Percentiles rank a stretch among this genome's conserved stretches.
Evolutionary conservation across 92 coral and sea anemone genomes (phyloP).

Genomic region (Chrysogorgia sp.): DNA sequence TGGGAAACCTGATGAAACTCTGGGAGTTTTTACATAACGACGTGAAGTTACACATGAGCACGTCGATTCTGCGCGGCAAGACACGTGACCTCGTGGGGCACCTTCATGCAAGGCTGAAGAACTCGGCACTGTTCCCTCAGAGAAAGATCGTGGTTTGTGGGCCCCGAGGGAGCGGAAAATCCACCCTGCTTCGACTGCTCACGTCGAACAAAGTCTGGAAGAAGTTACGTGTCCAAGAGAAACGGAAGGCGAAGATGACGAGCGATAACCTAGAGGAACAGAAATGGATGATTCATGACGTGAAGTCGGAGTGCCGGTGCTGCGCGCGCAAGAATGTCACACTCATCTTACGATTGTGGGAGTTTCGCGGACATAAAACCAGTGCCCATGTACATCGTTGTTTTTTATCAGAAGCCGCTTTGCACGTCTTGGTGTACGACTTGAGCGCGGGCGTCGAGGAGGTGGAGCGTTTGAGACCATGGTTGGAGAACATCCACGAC

Average conservation of each 20-base stretch:
- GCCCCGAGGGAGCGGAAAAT: conserved; percentile 84
- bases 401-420: conserved; percentile 77
- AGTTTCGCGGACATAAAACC: conserved; percentile 73
- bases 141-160: conserved; percentile 88
- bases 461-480: conserved; percentile 76
- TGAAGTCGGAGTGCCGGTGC: conserved; percentile 74
- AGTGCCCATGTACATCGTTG: conserved; percentile 76
- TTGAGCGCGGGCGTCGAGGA: conserved; percentile 82
- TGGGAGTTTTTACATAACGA: conserved; percentile 84
- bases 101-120: conserved; percentile 78
- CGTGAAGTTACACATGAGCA: conserved; percentile 77
- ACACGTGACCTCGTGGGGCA: conserved; percentile 87
- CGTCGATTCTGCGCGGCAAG: conserved; percentile 76
- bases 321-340: conserved; percentile 79
- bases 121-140: conserved; percentile 89
- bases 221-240: conserved; percentile 12
- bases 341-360: conserved; percentile 86
- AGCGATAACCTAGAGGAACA: conserved; percentile 67
- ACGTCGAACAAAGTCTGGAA: conserved; percentile 10
- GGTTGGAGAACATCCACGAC: conserved; percentile 85
- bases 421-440: conserved; percentile 86
- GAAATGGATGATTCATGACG: conserved; percentile 77
- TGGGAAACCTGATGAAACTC: conserved; percentile 80
- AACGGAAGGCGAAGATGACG: conserved; percentile 49
- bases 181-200: conserved; percentile 74